These are phyloP conservation scores for Anticlea derivata DNA, from an alignment of 2,888 invertebrate species.

Conservation along the genomic window DNA sequence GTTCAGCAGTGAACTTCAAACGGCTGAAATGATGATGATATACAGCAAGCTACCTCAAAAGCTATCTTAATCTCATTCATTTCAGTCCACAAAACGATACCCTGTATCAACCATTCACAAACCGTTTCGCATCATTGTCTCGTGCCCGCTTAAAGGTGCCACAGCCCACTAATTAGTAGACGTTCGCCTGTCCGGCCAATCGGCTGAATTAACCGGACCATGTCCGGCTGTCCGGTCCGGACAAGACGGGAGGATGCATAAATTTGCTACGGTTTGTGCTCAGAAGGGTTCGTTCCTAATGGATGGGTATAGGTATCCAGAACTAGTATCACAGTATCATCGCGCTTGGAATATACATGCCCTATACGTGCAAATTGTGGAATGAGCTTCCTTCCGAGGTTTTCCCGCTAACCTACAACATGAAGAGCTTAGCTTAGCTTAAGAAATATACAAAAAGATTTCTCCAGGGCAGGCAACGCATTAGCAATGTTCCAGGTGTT, in stretches of 20 bases:
- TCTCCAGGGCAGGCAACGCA: too few relatives aligned
- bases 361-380: too few relatives aligned
- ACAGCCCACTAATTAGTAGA: constrained; percentile 17
- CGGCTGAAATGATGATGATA: too few relatives aligned
- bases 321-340: not conserved
- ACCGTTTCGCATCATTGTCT: not conserved
- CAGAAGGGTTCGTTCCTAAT: constrained; percentile 4
- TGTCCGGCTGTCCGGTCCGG: constrained; percentile 17
- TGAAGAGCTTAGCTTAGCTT: too few relatives aligned
- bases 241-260: constrained; percentile 23
- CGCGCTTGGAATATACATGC: too few relatives aligned
- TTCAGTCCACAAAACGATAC: not conserved
- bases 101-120: not conserved
- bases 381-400: too few relatives aligned
- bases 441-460: too few relatives aligned
- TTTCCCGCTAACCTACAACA: too few relatives aligned
- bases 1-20: too few relatives aligned
- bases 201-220: constrained; percentile 9
- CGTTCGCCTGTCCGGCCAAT: constrained; percentile 11
- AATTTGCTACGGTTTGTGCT: constrained; percentile 19
- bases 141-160: not conserved
- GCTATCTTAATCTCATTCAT: too few relatives aligned
- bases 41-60: too few relatives aligned
- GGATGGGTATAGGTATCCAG: constrained; percentile 4
- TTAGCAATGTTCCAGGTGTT: too few relatives aligned